Base-by-base conservation (phyloP, 2,888 invertebrate species). In the Agrochola litura region DNA sequence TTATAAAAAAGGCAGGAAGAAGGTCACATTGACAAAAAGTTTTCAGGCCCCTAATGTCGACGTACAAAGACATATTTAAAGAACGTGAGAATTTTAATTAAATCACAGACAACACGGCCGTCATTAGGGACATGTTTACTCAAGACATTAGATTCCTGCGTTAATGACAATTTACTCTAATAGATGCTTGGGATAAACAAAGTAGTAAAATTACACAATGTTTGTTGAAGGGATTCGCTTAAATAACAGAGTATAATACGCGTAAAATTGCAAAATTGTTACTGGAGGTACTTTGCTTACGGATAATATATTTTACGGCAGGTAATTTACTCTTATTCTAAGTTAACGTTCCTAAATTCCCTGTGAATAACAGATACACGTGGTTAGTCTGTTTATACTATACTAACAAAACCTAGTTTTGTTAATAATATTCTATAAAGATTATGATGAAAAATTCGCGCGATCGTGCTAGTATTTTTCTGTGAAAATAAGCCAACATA, bases 101-200 rank as follows among this genome's bases (percentile, higher is more conserved):
- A 87, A 90, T 89, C 89, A 87, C 81, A 86, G 86, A 81, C 73
- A 81, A 84, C 83, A 82, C 70, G 43, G 74, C 68, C 77, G 85
- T 86, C 88, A 87, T 89, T 88, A 86, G 81, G 76, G 75, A 83
- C 81, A 80, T 87, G 86, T 89, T 89, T 86, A 84, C 84, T 84
- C 73, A 82, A 86, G 86, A 85, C 85, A 88, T 86, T 86, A 86
- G 84, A 84, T 82, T 81, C 76, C 82, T 85, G 82, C 86, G 76
- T 85, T 86, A 87, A 87, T 86, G 83, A 82, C 78, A 89, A 86
- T 86, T 87, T 81, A 85, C 83, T 82, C 82, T 86, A 83, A 85
- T 83, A 79, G 82, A 85, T 85, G 82, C 70, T 73, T 69, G 66
- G 76, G 58, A 82, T 82, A 82, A 82, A 86, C 72, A 71, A 77